Evolutionary conservation across 2,797 vertebrate genomes (phyloP), one percentile per base, ranked within the genome.

Genomic region (Falco berigora): DNA sequence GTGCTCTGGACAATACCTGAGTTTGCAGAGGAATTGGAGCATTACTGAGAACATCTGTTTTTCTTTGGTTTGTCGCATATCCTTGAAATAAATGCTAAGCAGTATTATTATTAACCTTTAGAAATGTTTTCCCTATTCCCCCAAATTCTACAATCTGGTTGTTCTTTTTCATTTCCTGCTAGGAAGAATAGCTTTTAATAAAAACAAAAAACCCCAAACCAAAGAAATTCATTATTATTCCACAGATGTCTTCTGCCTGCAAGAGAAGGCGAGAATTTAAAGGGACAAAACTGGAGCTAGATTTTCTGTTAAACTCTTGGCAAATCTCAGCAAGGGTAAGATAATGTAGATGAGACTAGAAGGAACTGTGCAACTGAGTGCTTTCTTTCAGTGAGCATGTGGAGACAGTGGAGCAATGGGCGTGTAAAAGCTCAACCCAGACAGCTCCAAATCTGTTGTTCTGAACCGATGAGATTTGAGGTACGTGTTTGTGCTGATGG

Each of bases 111-210:
- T 89, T 96, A 93, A 96, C 91, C 93, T 88, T 90, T 86, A 91
- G 84, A 95, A 95, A 94, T 73, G 58, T 90, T 96, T 95, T 94
- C 91, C 86, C 87, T 94, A 11, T 93, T 94, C 64, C 64, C 56
- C 84, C 47, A 71, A 62, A 94, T 94, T 95, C 93, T 96, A 63
- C 86, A 74, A 80, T 94, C 95, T 96, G 95, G 56, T 96, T 85
- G 92, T 94, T 96, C 92, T 95, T 95, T 97, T 93, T 97, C 94
- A 96, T 97, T 96, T 97, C 95, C 96, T 97, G 95, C 88, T 93
- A 89, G 94, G 61, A 96, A 95, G 94, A 96, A 96, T 95, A 93
- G 94, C 92, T 95, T 97, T 96, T 96, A 96, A 94, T 95, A 96
- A 96, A 96, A 96, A 96, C 88, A 95, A 96, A 96, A 97, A 96